Percentiles rank a stretch among this genome's conserved stretches.
Conservation (phyloP, 2,888 invertebrate genomes). For the Drosophila recens region DNA sequence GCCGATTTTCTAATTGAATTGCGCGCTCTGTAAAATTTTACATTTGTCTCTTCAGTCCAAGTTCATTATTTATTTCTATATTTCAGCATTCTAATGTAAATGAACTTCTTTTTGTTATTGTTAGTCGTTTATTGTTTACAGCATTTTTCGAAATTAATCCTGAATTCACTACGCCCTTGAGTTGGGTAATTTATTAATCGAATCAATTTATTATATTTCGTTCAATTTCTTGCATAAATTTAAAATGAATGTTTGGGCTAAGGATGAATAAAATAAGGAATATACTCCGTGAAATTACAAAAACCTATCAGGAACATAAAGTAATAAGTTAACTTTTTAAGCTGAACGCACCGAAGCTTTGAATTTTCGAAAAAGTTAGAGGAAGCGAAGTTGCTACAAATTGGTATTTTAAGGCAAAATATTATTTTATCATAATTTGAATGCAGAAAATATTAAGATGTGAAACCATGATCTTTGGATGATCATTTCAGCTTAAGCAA, state of each 20-base stretch:
- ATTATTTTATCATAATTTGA: too few species aligned
- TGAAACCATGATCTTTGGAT: too few species aligned
- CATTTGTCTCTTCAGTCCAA: constrained; percentile 71
- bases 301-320: too few species aligned
- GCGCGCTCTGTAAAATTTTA: constrained; percentile 78
- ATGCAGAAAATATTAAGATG: too few species aligned
- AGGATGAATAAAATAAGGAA: background rate
- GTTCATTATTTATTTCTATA: constrained; percentile 76
- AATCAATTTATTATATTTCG: constrained; percentile 55
- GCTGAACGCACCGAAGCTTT: too few species aligned
- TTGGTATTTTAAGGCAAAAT: too few species aligned
- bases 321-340: too few species aligned
- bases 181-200: constrained; percentile 58
- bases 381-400: too few species aligned
- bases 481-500: too few species aligned
- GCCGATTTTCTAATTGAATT: constrained; percentile 69
- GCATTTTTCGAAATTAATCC: constrained; percentile 32
- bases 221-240: constrained; percentile 15
- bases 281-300: background rate
- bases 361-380: too few species aligned
- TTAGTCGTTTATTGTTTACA: constrained; percentile 24
- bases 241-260: background rate
- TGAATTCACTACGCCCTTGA: constrained; percentile 46
- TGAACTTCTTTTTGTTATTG: constrained; percentile 40
- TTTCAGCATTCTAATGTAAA: constrained; percentile 66